Conservation (phyloP, 2,888 invertebrate genomes). For the Campoletis raptor region DNA sequence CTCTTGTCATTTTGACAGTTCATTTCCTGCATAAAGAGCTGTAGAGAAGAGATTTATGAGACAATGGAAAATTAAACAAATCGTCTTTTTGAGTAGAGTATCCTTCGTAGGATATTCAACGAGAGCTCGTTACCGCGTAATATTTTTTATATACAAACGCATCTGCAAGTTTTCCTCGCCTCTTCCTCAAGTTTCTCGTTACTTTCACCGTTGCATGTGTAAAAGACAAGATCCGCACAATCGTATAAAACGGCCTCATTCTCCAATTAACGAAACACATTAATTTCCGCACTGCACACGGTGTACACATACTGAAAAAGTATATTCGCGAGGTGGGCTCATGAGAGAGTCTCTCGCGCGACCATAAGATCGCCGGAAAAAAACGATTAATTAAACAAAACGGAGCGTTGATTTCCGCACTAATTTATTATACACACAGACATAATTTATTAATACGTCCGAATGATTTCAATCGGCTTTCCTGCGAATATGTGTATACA, state of each 20-base stretch:
- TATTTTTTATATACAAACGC: conserved; percentile 34
- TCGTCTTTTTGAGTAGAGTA: conserved; percentile 24
- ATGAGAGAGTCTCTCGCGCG: conserved; percentile 14
- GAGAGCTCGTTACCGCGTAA: conserved; percentile 39
- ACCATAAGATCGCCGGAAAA: conserved; percentile 13
- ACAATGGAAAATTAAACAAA: not conserved
- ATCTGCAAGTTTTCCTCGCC: conserved; percentile 44
- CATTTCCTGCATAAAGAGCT: not conserved
- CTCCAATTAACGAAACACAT: conserved; percentile 68
- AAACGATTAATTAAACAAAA: conserved; percentile 68
- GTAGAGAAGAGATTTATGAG: not conserved
- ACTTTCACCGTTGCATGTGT: conserved; percentile 67
- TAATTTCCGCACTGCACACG: conserved; percentile 53
- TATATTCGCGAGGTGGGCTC: conserved; percentile 13
- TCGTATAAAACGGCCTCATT: conserved; percentile 48
- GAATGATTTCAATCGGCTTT: conserved; percentile 61
- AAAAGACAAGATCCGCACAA: conserved; percentile 45
- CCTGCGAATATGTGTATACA: conserved; percentile 2
- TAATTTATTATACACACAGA: conserved; percentile 60
- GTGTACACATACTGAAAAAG: conserved; percentile 7
- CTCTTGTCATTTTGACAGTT: not conserved
- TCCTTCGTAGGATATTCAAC: conserved; percentile 19
- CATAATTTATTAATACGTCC: conserved; percentile 63
- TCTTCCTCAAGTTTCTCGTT: conserved; percentile 61
- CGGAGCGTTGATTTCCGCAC: conserved; percentile 50